These are phyloP conservation scores for Remorina albescens DNA, from an alignment of 2,797 vertebrate species.

Conservation along the genomic window DNA sequence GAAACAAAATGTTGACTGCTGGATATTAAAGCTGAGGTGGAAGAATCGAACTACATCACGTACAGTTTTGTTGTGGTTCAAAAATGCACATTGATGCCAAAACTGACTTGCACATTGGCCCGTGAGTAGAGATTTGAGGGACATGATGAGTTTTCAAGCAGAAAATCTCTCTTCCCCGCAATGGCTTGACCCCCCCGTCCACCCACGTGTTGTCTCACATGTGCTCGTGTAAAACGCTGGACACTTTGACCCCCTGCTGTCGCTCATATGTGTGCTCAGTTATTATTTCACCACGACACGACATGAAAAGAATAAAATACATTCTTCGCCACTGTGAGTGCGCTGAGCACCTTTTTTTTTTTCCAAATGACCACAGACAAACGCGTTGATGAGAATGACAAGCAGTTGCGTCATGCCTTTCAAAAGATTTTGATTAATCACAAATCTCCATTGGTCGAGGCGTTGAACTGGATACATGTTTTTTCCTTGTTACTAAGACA, in stretches of 20 bases:
- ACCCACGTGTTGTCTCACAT: constrained; percentile 8
- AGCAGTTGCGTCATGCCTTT: constrained; percentile 7
- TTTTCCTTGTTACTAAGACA: constrained; percentile 6
- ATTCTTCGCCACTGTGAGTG: neutral
- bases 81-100: neutral
- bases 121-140: neutral
- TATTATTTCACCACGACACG: neutral
- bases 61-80: neutral
- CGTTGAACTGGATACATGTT: neutral
- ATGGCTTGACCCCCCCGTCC: constrained; percentile 12
- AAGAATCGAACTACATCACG: neutral
- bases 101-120: neutral
- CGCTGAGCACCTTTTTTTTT: neutral
- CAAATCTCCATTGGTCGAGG: neutral
- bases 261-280: constrained; percentile 8
- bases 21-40: neutral
- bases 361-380: constrained; percentile 7
- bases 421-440: constrained; percentile 34
- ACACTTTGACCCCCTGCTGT: constrained; percentile 20
- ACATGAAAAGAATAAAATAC: too few species aligned
- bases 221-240: neutral
- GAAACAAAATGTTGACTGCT: too few species aligned
- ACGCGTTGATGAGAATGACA: constrained; percentile 18
- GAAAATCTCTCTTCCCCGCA: neutral
- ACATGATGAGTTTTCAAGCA: neutral